phyloP scores from a whole-genome alignment of 2,888 invertebrate genomes.

The Ptilodon capucinus region DNA sequence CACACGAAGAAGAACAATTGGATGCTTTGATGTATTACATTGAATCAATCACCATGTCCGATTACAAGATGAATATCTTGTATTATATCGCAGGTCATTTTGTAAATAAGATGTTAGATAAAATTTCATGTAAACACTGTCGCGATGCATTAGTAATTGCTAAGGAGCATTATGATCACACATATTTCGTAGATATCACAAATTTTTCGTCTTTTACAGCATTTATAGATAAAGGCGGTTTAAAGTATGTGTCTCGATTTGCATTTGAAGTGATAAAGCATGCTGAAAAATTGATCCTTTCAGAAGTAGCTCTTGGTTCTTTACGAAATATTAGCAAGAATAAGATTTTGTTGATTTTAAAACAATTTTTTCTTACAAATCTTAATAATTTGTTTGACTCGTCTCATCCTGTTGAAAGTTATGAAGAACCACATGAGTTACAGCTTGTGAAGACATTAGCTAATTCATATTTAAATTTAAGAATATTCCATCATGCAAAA shows the following conservation, averaged over 20 bases:
- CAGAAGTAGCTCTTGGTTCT: not conserved
- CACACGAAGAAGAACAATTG: not conserved
- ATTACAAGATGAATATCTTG: conserved; percentile 4
- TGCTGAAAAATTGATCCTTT: conserved; percentile 1
- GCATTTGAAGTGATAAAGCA: not conserved
- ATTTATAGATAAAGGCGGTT: conserved; percentile 1
- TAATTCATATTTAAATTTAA: too few species aligned
- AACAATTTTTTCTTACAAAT: too few species aligned
- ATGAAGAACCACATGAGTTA: too few species aligned
- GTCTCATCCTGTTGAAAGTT: too few species aligned
- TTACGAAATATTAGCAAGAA: not conserved
- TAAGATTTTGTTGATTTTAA: too few species aligned
- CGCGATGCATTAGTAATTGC: not conserved
- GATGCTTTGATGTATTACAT: conserved; percentile 1
- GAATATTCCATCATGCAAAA: too few species aligned
- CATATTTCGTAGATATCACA: conserved; percentile 2
- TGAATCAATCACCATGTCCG: not conserved
- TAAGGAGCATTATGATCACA: conserved; percentile 5
- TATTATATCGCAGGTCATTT: conserved; percentile 6
- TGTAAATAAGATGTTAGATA: conserved; percentile 1
- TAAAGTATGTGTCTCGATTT: conserved; percentile 3
- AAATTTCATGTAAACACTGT: conserved; percentile 1
- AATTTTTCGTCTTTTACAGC: conserved; percentile 6
- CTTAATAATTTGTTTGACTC: too few species aligned
- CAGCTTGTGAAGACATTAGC: too few species aligned